These are phyloP conservation scores for Psittacus erithacus DNA, from an alignment of 2,113 vertebrate species.

Conservation along the genomic window DNA sequence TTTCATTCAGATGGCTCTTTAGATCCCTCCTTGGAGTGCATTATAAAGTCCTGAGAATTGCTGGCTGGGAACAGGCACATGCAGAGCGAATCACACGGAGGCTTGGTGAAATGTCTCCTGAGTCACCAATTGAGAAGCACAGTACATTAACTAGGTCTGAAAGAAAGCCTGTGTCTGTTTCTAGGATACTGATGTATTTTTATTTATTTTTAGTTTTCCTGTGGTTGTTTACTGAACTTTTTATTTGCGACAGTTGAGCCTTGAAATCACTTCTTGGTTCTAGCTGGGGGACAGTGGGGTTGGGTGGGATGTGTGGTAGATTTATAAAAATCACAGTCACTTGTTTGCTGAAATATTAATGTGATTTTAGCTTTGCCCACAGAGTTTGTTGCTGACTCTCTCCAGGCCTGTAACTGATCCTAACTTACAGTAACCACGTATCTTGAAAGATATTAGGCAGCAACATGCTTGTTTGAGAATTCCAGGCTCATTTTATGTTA, in stretches of 20 bases:
- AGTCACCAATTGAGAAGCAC: not conserved
- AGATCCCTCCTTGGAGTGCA: not conserved
- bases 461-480: not conserved
- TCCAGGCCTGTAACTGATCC: not conserved
- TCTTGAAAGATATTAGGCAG: not conserved
- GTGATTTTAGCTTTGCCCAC: not conserved
- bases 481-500: not conserved
- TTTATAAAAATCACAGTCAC: not conserved
- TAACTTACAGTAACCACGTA: not conserved
- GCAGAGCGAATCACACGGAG: fast-evolving
- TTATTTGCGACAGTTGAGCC: not conserved
- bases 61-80: fast-evolving
- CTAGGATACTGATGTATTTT: not conserved
- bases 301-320: not conserved
- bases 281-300: not conserved
- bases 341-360: not conserved
- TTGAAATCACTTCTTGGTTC: not conserved
- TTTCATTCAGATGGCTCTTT: not conserved
- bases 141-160: not conserved
- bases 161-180: not conserved
- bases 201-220: not conserved
- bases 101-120: not conserved
- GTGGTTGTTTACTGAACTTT: not conserved
- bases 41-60: not conserved
- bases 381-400: not conserved